phyloP scores from a whole-genome alignment of 2,113 vertebrate species.

The Sitta europaea region DNA sequence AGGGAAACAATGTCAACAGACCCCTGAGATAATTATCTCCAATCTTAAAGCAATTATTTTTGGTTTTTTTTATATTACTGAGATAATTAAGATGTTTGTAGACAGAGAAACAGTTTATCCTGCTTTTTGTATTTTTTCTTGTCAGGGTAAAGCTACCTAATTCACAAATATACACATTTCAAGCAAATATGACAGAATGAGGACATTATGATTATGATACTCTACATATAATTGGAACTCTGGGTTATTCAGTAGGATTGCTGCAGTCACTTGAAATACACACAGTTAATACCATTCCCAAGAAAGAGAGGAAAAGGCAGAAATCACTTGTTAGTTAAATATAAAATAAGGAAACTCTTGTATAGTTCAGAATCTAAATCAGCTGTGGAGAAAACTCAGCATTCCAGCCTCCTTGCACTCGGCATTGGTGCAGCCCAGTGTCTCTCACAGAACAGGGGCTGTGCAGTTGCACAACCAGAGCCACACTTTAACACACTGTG shows the following conservation, averaged over 20 bases:
- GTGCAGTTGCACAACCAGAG: rapidly evolving
- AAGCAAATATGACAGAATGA: slow-evolving; percentile 65
- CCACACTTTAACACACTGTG: not conserved
- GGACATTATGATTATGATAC: slow-evolving; percentile 22
- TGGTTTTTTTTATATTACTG: not conserved
- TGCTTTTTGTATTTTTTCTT: not conserved
- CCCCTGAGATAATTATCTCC: slow-evolving; percentile 27
- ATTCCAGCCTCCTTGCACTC: not conserved
- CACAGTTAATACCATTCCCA: not conserved
- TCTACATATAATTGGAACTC: not conserved
- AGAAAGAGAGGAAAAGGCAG: not conserved
- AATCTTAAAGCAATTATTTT: not conserved
- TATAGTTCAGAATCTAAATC: not conserved
- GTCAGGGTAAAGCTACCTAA: slow-evolving; percentile 25
- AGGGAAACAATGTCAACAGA: slow-evolving; percentile 7
- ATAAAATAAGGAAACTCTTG: not conserved
- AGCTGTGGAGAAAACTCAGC: not conserved
- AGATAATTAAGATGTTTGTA: slow-evolving; percentile 7
- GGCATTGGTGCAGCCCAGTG: rapidly evolving
- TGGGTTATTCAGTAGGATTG: slow-evolving; percentile 16
- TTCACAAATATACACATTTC: slow-evolving; percentile 53
- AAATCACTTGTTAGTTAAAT: not conserved
- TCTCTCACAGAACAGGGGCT: not conserved
- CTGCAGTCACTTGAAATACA: not conserved
- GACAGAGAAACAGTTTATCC: not conserved